phyloP scores from a whole-genome alignment of 2,888 invertebrate genomes.

The Acheta domesticus region DNA sequence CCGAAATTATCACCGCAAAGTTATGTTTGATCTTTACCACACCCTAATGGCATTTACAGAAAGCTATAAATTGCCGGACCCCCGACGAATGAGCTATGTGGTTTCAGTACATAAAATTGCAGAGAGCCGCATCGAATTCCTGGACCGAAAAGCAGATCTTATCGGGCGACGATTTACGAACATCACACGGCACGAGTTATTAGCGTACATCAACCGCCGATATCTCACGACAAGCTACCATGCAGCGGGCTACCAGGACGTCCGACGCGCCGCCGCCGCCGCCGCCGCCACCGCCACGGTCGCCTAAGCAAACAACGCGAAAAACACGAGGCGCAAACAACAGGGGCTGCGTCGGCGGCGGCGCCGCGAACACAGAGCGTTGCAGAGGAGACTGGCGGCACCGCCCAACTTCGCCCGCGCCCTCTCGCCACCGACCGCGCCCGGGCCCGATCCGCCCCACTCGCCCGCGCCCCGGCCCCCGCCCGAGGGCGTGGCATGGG shows the following conservation, averaged over 20 bases:
- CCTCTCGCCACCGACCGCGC: no score
- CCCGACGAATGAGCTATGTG: not conserved
- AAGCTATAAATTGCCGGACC: not conserved
- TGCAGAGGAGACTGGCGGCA: not conserved
- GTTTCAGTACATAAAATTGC: not conserved
- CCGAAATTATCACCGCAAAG: no score
- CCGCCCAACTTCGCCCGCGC: no score
- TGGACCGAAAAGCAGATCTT: not conserved
- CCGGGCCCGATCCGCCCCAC: no score
- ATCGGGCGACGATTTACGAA: constrained; percentile 6
- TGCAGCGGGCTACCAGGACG: not conserved
- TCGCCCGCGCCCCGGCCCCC: no score
- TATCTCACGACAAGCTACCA: constrained; percentile 5
- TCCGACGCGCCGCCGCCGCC: not conserved
- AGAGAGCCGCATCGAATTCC: not conserved
- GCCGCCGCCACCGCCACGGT: not conserved
- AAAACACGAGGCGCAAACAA: not conserved
- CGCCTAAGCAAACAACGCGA: constrained; percentile 7
- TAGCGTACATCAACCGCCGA: not conserved
- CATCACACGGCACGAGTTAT: constrained; percentile 6
- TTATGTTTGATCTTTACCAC: not conserved
- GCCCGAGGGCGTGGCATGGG: no score
- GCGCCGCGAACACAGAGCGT: no score
- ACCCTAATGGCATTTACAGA: not conserved
- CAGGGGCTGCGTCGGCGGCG: not conserved